Conservation (phyloP, 2,113 vertebrate species). For the Meleagris gallopavo region DNA sequence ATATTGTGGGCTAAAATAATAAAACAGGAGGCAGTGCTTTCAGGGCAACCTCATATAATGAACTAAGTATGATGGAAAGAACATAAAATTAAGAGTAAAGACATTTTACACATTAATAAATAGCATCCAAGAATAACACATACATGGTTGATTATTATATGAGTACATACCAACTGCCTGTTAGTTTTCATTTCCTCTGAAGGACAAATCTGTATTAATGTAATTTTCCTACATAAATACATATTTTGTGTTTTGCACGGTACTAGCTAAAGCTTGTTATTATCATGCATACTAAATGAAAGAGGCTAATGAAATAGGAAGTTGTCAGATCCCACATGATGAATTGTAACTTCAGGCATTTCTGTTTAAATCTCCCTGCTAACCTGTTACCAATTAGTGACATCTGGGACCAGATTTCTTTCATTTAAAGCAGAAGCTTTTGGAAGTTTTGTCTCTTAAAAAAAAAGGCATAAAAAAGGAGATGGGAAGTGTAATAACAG, state of each 20-base stretch:
- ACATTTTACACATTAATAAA: background rate
- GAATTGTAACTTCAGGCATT: constrained; percentile 35
- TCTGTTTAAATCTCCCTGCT: constrained; percentile 3
- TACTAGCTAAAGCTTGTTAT: background rate
- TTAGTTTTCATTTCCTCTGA: background rate
- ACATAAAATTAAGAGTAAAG: background rate
- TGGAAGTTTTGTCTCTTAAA: background rate
- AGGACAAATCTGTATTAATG: background rate
- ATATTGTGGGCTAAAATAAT: too few species aligned
- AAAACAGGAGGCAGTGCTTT: too few species aligned
- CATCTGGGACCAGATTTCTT: constrained; percentile 57
- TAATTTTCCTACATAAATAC: background rate
- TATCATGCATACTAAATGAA: constrained; percentile 29
- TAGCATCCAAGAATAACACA: background rate
- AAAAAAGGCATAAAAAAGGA: background rate
- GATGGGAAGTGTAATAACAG: constrained; percentile 33
- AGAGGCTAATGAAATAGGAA: constrained; percentile 10
- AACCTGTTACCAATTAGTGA: constrained; percentile 77
- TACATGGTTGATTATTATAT: background rate
- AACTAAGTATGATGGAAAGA: background rate
- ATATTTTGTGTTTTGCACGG: background rate
- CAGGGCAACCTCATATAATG: background rate
- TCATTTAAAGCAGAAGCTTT: constrained; percentile 43
- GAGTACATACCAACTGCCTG: background rate
- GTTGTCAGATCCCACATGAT: constrained; percentile 43